Evolutionary conservation across 2,113 vertebrate genomes (phyloP), one percentile per base, ranked within the genome.

Genomic region (Callaeas wilsoni): DNA sequence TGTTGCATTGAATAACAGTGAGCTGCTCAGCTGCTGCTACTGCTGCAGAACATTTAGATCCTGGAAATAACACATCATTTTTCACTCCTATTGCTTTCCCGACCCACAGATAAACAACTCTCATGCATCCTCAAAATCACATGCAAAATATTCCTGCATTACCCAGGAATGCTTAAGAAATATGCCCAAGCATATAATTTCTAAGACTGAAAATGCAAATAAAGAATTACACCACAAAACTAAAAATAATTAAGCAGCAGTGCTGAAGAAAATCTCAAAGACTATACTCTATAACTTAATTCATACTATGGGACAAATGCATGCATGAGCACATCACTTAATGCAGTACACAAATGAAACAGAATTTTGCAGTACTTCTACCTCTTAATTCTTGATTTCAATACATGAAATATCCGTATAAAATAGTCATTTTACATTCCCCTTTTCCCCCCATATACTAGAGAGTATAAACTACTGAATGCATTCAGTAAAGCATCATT

Each of bases 1-100:
- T 99, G 98, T 98, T 98, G 98, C 98, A 98, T 96, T 98, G 98
- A 99, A 98, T 98, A 98, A 98, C 98, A 98, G 97, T 97, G 97
- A 98, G 98, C 96, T 97, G 97, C 96, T 98, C 97, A 97, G 98
- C 97, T 98, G 98, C 97, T 98, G 97, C 96, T 98, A 97, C 96
- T 98, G 98, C 97, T 96, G 97, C 97, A 97, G 96, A 97, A 98
- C 97, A 98, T 97, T 98, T 93, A 98, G 96, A 98, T 98, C 92
- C 96, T 84, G 87, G 96, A 97, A 98, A 98, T 98, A 98, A 98
- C 96, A 96, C 97, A 97, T 98, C 85, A 96, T 98, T 98, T 98
- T 98, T 98, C 98, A 97, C 94, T 95, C 79, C 94, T 78, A 70
- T 44, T 87, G 71, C 59, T 90, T 91, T 90, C 42, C 86, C 91